A percentile compares a stretch with the other conserved stretches of the same genome.
phyloP scores from a whole-genome alignment of 1,140 invertebrate genomes.

The Hesperophylax magnus region DNA sequence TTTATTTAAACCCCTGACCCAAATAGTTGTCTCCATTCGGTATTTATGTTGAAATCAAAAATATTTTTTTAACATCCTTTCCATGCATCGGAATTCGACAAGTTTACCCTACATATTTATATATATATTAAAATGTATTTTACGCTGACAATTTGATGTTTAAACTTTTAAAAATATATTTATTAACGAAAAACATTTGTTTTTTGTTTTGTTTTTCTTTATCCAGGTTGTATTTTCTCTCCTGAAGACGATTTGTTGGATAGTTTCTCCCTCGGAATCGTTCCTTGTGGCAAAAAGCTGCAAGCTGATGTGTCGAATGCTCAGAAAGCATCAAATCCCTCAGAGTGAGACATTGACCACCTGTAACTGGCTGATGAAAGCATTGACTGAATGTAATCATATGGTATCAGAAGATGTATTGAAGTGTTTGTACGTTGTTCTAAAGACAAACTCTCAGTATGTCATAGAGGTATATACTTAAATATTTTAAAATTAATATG shows the following conservation, averaged over 20 bases:
- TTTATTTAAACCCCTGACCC: no score
- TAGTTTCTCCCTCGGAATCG: slow-evolving; percentile 32
- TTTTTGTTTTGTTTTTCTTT: background rate
- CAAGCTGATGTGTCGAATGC: slow-evolving; percentile 36
- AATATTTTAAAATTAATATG: no score
- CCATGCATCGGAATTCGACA: no score
- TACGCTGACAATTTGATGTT: background rate
- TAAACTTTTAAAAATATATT: background rate
- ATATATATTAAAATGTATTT: no score
- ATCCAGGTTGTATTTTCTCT: slow-evolving; percentile 36
- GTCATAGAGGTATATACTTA: slow-evolving; percentile 17
- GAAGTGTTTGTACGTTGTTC: slow-evolving; percentile 30
- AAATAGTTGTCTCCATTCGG: no score
- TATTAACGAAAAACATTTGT: background rate
- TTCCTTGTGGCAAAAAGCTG: slow-evolving; percentile 48
- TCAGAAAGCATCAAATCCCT: slow-evolving; percentile 26
- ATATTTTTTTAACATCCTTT: no score
- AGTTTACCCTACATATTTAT: no score
- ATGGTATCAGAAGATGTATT: slow-evolving; percentile 47
- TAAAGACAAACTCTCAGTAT: slow-evolving; percentile 41
- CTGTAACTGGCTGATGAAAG: slow-evolving; percentile 42
- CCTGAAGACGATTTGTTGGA: slow-evolving; percentile 16
- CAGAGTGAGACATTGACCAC: background rate
- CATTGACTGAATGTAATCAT: slow-evolving; percentile 28
- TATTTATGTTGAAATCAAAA: no score